Evolutionary conservation across 2,113 vertebrate species (phyloP).

Genomic region (Micronycteris hirsuta): DNA sequence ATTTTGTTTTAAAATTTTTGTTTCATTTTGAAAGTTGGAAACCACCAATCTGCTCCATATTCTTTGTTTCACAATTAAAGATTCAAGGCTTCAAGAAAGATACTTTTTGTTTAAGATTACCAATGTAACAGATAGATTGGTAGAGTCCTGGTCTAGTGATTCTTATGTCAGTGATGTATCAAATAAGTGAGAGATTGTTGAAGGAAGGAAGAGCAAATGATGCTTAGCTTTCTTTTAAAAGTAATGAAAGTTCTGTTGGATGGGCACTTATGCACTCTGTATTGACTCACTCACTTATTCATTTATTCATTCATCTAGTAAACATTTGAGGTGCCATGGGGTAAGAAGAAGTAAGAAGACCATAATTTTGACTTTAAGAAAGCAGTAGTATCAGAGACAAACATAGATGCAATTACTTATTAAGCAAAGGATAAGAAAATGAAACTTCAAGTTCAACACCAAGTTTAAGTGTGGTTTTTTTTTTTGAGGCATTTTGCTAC

Average conservation of each 20-base stretch:
- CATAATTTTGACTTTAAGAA: not conserved
- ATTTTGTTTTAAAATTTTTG: conserved; percentile 28
- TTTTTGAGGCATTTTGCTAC: not conserved
- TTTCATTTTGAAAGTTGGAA: conserved; percentile 43
- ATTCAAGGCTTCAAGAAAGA: not conserved
- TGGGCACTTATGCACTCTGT: not conserved
- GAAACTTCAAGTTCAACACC: not conserved
- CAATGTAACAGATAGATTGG: not conserved
- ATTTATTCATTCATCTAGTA: not conserved
- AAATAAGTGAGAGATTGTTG: not conserved
- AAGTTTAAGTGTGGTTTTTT: not conserved
- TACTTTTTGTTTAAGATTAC: not conserved
- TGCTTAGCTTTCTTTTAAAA: not conserved
- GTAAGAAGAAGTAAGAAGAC: not conserved
- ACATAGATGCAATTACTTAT: not conserved
- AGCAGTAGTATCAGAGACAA: not conserved
- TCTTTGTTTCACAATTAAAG: conserved; percentile 23
- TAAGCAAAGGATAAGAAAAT: not conserved
- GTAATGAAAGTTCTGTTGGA: not conserved
- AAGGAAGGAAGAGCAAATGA: not conserved
- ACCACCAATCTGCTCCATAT: conserved; percentile 5
- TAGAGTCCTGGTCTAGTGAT: not conserved
- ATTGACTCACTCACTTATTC: not conserved
- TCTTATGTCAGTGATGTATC: not conserved
- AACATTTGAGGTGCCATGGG: not conserved